Evolutionary conservation across 1,140 invertebrate species (phyloP), one percentile per base, ranked within the genome.

Genomic region (Antheraea pernyi): DNA sequence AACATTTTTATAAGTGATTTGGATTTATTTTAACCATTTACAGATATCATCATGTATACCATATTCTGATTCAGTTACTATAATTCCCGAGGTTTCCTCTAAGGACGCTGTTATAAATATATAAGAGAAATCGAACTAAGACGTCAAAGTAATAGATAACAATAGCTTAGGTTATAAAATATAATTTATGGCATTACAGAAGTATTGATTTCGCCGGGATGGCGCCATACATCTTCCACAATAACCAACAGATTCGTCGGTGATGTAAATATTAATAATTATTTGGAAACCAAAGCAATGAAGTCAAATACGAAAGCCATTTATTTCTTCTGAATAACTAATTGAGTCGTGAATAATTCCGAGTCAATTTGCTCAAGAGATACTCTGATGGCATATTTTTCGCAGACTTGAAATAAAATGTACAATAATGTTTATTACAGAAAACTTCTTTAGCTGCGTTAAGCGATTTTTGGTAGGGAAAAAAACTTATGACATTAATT

Each of bases 321-420:
- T 30, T 46, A 10, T 36, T 64, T 30, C 46, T 13, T 65, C 18
- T 65, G 19, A 65, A 53, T 46, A 48, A 19, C 64, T 74, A 75
- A 80, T 65, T 74, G 76, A 76, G 77, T 77, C 79, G 75, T 82
- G 81, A 85, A 87, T 85, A 84, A 85, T 84, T 84, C 79, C 83
- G 76, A 78, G 72, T 74, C 80, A 85, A 87, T 87, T 86, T 83
- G 16, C 46, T 53, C 46, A 53, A 53, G 46, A 16, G 46, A 13
- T 16, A 53, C 46, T 53, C 13, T 10, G 3, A 16, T 53, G 46
- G 46, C 6, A 16, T 13, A 16, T 53, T 2, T 16, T 53, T 53
- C 1, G 13, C 46, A 16, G 46, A 16, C 46, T 53, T 6, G 46
- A 16, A 53, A 53, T 7, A 53, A 53, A 53, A 16, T 53, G 16